phyloP scores from a whole-genome alignment of 2,113 vertebrate species.

The Tretioscincus oriximinensis region DNA sequence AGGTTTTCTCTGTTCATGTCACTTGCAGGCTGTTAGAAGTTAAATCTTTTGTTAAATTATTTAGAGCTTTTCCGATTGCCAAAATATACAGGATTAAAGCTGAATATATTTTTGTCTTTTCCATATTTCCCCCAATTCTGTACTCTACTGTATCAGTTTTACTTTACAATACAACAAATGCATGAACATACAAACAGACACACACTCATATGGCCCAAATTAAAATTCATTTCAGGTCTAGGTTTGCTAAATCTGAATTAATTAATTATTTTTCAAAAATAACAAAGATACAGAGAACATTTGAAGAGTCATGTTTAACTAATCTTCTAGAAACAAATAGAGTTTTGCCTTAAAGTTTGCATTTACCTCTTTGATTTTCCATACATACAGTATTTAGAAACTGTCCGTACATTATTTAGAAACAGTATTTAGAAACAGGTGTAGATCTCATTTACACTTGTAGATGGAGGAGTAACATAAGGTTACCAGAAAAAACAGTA shows the following conservation, averaged over 20 bases:
- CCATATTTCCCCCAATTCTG: conserved; percentile 17
- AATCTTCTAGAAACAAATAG: conserved; percentile 8
- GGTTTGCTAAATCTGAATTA: neutral
- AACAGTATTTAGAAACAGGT: too few relatives aligned
- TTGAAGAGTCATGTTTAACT: neutral
- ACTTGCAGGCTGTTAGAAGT: conserved; percentile 74
- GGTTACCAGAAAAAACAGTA: too few relatives aligned
- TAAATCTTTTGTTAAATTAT: conserved; percentile 82
- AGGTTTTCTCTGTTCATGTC: conserved; percentile 59
- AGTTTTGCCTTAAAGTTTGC: neutral
- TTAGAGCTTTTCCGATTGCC: conserved; percentile 72
- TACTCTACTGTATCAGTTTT: conserved; percentile 39
- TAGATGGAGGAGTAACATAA: too few relatives aligned
- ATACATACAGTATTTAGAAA: neutral
- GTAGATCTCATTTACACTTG: too few relatives aligned
- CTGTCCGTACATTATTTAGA: neutral
- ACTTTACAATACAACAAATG: conserved; percentile 49
- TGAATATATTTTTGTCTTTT: neutral
- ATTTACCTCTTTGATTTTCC: neutral
- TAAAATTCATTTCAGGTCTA: conserved; percentile 34
- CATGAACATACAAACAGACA: neutral
- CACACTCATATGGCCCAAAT: neutral
- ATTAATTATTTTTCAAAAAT: conserved; percentile 12
- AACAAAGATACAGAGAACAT: conserved; percentile 9
- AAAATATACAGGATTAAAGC: conserved; percentile 73